These are phyloP conservation scores for Zaprionus africanus DNA, from an alignment of 1,140 invertebrate genomes.

Conservation along the genomic window DNA sequence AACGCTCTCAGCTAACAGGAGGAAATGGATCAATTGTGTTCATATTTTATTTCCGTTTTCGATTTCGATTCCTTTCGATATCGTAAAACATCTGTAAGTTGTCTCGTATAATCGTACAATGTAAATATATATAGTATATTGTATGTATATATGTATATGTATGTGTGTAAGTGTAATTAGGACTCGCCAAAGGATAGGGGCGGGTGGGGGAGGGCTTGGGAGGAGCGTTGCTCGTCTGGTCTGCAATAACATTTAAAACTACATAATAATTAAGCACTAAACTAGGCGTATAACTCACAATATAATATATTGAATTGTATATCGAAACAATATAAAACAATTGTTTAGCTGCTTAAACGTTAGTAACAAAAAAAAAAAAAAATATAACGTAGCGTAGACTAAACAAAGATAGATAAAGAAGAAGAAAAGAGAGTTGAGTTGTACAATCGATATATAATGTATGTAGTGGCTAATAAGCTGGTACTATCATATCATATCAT, in stretches of 20 bases:
- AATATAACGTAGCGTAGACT: conserved; percentile 27
- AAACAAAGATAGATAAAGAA: conserved; percentile 26
- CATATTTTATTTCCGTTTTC: conserved; percentile 69
- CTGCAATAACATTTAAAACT: conserved; percentile 73
- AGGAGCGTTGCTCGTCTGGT: background rate
- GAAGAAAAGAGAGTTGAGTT: conserved; percentile 46
- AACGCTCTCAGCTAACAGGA: conserved; percentile 40
- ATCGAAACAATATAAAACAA: conserved; percentile 60
- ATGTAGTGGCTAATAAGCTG: conserved; percentile 55
- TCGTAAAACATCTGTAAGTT: conserved; percentile 42
- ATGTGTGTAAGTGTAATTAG: conserved; percentile 22
- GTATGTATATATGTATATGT: conserved; percentile 5
- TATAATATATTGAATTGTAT: conserved; percentile 20
- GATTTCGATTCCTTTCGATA: conserved; percentile 17
- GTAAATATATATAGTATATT: conserved; percentile 6
- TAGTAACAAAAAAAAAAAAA: conserved; percentile 72
- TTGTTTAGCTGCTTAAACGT: conserved; percentile 69
- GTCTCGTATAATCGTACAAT: conserved; percentile 45
- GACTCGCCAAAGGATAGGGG: conserved; percentile 9
- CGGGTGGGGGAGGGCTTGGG: background rate
- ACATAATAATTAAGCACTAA: conserved; percentile 78
- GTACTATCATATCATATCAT: conserved; percentile 63
- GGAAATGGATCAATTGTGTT: conserved; percentile 34
- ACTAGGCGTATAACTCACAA: conserved; percentile 70
- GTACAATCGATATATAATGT: conserved; percentile 48